Base-by-base conservation (phyloP, 2,797 vertebrate species). In the Saxicola maurus region DNA sequence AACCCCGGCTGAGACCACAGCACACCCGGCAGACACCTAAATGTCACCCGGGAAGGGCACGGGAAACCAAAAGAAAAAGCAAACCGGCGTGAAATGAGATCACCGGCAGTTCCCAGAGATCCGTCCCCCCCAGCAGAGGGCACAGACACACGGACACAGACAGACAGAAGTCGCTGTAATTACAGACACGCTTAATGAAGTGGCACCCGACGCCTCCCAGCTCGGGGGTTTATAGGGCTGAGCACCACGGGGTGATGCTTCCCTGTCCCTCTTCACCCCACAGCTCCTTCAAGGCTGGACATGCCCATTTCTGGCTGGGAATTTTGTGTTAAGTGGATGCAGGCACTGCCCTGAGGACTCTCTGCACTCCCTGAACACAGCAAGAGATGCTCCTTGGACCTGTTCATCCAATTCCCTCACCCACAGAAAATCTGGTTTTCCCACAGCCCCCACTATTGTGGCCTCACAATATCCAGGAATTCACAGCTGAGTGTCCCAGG, bases 61-160 rank as follows among this genome's bases (percentile, higher is more conserved):
- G 56, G 67, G 8, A 72, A 78, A n/a, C 4, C 0, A 24, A 45
- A 20, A 6, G 15, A 3, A 17, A 52, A 24, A 7, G 9, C 37
- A 7, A 53, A 37, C 2, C 25, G n/a, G 13, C 60, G 5, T 2
- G 65, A 49, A 67, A 40, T 80, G 53, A 90, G 65, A 21, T 68
- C 82, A 72, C 13, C 1, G 76, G 84, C 84, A 55, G 24, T 8
- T 77, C 79, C 71, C 51, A 6, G 60, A 13, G 49, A 8, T 74
- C 27, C 49, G 48, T 53, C 11, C 56, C 40, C 42, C 11, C 83
- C 91, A 78, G 86, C 45, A 94, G 92, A 68, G 73, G 89, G 85
- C 93, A 94, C 69, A 16, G 68, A 57, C 64, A 52, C 20, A 11
- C 19, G 38, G 59, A 71, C 51, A 46, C 15, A 7, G 15, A 11